Conservation (phyloP, 1,140 invertebrate species). For the Trissolcus basalis region DNA sequence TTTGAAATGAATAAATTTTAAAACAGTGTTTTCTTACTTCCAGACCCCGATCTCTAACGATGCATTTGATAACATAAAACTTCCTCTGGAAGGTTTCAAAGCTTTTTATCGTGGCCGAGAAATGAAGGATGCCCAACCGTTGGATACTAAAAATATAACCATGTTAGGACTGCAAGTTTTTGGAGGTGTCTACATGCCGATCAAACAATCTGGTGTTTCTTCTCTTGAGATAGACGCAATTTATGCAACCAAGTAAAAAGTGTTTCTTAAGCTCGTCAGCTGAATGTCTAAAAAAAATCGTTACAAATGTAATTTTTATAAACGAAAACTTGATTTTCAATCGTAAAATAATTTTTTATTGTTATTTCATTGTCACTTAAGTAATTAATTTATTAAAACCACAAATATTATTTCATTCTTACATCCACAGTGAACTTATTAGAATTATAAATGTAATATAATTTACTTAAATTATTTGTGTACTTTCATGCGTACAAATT, state of each 20-base stretch:
- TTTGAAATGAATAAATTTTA: too few species aligned
- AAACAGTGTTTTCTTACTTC: slow-evolving; percentile 21
- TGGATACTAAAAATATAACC: slow-evolving; percentile 79
- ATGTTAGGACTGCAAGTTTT: slow-evolving; percentile 82
- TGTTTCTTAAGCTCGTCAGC: neutral
- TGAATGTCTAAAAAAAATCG: neutral
- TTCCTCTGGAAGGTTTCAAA: slow-evolving; percentile 79
- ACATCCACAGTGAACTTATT: too few species aligned
- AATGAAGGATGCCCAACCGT: slow-evolving; percentile 76
- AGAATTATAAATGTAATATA: too few species aligned
- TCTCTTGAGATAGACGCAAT: slow-evolving; percentile 80
- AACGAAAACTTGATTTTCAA: too few species aligned
- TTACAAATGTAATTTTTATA: too few species aligned
- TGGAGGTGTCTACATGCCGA: slow-evolving; percentile 81
- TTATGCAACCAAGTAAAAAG: slow-evolving; percentile 43
- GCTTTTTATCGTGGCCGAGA: slow-evolving; percentile 80
- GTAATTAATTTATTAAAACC: too few species aligned
- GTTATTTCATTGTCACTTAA: too few species aligned
- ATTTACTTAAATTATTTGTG: too few species aligned
- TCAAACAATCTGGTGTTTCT: slow-evolving; percentile 81
- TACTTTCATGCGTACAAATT: too few species aligned
- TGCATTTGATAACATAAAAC: slow-evolving; percentile 75
- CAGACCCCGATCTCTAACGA: slow-evolving; percentile 75
- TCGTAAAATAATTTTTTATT: too few species aligned
- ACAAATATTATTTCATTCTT: too few species aligned